phyloP scores from a whole-genome alignment of 2,888 invertebrate genomes.

The Tridacna gigas region DNA sequence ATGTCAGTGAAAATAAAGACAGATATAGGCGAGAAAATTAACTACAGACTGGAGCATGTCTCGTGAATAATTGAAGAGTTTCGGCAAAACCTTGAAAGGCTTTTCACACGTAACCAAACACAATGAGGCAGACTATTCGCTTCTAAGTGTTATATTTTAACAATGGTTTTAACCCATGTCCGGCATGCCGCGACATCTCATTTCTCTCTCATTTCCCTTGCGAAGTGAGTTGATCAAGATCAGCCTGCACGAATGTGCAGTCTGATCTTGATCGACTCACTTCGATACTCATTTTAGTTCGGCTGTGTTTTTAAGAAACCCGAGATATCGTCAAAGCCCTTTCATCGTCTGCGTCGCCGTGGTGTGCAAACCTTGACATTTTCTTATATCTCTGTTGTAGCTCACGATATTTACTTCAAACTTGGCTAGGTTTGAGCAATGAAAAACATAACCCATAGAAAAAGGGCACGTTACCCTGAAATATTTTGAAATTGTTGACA shows the following conservation, averaged over 20 bases:
- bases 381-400: too few relatives aligned
- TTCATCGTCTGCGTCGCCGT: too few relatives aligned
- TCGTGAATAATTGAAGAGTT: constrained; percentile 17
- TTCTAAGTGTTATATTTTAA: constrained; percentile 2
- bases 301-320: too few relatives aligned
- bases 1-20: not conserved
- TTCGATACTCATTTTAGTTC: not conserved
- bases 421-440: too few relatives aligned
- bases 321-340: too few relatives aligned
- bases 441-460: too few relatives aligned
- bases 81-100: constrained; percentile 16
- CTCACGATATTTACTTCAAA: too few relatives aligned
- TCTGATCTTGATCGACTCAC: not conserved
- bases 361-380: too few relatives aligned
- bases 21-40: not conserved
- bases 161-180: not conserved
- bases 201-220: too few relatives aligned
- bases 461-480: too few relatives aligned
- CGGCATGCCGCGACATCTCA: too few relatives aligned
- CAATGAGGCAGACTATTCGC: not conserved
- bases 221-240: not conserved
- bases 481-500: too few relatives aligned
- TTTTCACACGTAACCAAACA: constrained; percentile 9
- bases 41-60: not conserved
- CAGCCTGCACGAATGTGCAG: not conserved